These are phyloP conservation scores for Notospermus geniculatus DNA, from an alignment of 1,140 invertebrate species.

Conservation along the genomic window DNA sequence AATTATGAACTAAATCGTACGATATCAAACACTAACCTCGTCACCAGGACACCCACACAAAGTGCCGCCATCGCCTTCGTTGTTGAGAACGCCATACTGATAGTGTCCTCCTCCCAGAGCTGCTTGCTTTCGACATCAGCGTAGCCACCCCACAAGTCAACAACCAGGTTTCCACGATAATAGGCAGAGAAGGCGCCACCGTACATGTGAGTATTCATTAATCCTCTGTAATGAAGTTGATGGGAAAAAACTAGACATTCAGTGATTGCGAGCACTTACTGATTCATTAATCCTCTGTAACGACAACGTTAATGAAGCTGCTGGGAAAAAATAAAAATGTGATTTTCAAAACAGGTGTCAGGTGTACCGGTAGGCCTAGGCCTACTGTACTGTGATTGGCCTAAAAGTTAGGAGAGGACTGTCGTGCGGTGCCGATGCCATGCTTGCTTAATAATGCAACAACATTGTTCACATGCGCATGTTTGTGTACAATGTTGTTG, in stretches of 20 bases:
- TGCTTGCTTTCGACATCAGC: constrained; percentile 34
- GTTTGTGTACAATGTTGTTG: too few species aligned
- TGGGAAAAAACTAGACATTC: constrained; percentile 29
- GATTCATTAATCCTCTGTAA: too few species aligned
- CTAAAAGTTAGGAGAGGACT: too few species aligned
- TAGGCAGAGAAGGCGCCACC: constrained; percentile 51
- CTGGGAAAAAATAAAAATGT: too few species aligned
- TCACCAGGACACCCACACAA: constrained; percentile 48
- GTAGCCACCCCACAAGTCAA: constrained; percentile 53
- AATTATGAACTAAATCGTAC: not conserved
- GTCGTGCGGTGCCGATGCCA: too few species aligned
- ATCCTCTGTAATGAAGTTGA: too few species aligned
- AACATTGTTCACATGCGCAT: too few species aligned
- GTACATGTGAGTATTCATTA: constrained; percentile 7
- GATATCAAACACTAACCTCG: constrained; percentile 32
- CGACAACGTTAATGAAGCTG: too few species aligned
- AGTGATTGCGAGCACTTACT: constrained; percentile 12
- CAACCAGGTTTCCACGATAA: constrained; percentile 37
- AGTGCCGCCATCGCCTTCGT: constrained; percentile 51
- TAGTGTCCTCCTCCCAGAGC: constrained; percentile 36
- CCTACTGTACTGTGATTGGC: too few species aligned
- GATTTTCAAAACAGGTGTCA: too few species aligned
- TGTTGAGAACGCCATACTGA: constrained; percentile 27
- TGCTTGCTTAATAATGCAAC: too few species aligned
- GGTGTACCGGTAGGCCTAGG: too few species aligned